Percentiles rank a stretch among this genome's conserved stretches.
phyloP scores from a whole-genome alignment of 2,888 invertebrate genomes.

The Strigamia crassipes region DNA sequence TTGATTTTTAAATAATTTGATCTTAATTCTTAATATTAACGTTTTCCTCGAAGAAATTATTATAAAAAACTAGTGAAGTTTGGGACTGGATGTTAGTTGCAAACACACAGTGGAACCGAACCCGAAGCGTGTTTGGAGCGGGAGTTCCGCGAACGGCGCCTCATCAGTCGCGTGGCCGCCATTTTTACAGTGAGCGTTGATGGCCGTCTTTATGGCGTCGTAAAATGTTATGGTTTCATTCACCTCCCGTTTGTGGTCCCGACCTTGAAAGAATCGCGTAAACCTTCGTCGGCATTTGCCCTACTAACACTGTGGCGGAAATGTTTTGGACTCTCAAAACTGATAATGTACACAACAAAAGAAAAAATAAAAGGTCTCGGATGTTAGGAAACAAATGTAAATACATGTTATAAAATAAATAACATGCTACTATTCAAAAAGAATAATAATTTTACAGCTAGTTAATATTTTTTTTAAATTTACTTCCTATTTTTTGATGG shows the following conservation, averaged over 20 bases:
- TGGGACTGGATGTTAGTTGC: background rate
- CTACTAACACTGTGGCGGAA: constrained; percentile 47
- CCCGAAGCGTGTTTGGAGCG: background rate
- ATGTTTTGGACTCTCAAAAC: constrained; percentile 20
- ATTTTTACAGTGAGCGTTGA: constrained; percentile 47
- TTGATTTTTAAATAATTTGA: background rate
- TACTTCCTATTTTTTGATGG: constrained; percentile 5
- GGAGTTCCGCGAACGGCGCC: constrained; percentile 24
- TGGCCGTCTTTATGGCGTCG: constrained; percentile 49
- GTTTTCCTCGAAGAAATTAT: background rate
- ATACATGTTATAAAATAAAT: background rate
- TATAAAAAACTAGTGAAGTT: no score
- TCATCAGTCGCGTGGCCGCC: constrained; percentile 46
- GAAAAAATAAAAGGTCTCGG: constrained; percentile 10
- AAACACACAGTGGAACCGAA: background rate
- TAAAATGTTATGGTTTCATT: constrained; percentile 49
- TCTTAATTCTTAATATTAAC: background rate
- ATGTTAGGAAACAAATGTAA: constrained; percentile 26
- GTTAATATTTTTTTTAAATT: background rate
- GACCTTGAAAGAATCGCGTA: constrained; percentile 48
- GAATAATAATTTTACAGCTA: background rate
- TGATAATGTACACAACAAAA: constrained; percentile 24
- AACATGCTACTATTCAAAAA: background rate
- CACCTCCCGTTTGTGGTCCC: constrained; percentile 48
- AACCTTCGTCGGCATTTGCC: constrained; percentile 43